Percentiles rank a stretch among this genome's conserved stretches.
Conservation (phyloP, 2,797 vertebrate species). For the Knipowitschia caucasica region DNA sequence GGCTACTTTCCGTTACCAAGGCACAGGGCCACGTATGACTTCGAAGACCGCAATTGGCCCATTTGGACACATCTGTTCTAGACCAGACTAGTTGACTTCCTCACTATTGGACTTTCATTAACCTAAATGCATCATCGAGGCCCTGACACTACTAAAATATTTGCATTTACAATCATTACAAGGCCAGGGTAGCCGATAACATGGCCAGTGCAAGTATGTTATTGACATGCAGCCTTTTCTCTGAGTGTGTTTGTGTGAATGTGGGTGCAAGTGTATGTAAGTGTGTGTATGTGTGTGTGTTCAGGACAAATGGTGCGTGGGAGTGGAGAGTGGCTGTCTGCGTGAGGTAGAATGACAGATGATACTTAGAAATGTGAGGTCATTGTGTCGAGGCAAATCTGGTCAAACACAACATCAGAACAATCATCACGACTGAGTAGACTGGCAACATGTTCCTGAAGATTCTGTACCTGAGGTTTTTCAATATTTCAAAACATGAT, state of each 20-base stretch:
- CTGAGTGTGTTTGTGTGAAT: constrained; percentile 16
- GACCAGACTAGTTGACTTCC: background rate
- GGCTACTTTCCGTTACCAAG: no score
- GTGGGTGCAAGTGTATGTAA: constrained; percentile 11
- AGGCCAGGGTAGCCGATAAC: background rate
- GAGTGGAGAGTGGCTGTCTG: constrained; percentile 45
- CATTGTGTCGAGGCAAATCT: constrained; percentile 68
- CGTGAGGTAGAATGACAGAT: constrained; percentile 76
- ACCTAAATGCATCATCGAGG: background rate
- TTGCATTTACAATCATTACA: background rate
- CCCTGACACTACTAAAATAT: background rate
- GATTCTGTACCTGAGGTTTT: constrained; percentile 71
- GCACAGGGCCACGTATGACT: no score
- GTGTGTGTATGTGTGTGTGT: constrained; percentile 17
- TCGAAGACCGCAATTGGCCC: no score
- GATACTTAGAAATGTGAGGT: constrained; percentile 70
- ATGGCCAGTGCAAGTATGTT: constrained; percentile 18
- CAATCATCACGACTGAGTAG: constrained; percentile 70
- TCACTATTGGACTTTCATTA: background rate
- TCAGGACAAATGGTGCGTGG: constrained; percentile 8
- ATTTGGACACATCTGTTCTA: no score
- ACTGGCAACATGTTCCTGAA: constrained; percentile 74
- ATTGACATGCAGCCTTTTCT: constrained; percentile 29
- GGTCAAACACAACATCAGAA: constrained; percentile 69
- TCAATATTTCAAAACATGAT: constrained; percentile 11